Percentiles rank a stretch among this genome's conserved stretches.
These are phyloP conservation scores for Trematocara variabile DNA, from an alignment of 2,113 vertebrate genomes.

Conservation along the genomic window DNA sequence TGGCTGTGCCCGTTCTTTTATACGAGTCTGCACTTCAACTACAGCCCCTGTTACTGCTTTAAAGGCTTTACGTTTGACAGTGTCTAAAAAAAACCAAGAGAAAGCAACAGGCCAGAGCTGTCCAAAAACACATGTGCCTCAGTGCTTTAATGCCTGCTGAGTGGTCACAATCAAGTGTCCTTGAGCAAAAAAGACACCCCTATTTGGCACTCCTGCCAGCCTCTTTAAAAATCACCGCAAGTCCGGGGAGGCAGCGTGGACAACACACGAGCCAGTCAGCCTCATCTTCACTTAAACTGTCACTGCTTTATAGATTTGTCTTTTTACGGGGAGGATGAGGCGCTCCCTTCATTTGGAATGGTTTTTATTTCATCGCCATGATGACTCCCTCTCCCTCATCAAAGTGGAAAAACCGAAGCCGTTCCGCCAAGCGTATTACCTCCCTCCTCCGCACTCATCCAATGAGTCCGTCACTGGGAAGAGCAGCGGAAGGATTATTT, in stretches of 20 bases:
- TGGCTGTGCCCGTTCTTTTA: not conserved
- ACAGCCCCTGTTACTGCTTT: not conserved
- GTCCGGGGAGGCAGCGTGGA: not conserved
- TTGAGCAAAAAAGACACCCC: not conserved
- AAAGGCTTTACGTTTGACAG: not conserved
- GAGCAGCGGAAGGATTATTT: not conserved
- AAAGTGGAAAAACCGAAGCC: slow-evolving; percentile 1
- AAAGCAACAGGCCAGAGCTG: not conserved
- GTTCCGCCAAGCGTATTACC: not conserved
- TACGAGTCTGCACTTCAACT: not conserved
- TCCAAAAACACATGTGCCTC: not conserved
- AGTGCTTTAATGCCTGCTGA: not conserved
- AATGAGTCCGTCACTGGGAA: not conserved
- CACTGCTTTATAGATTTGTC: slow-evolving; percentile 8
- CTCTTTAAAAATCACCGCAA: not conserved
- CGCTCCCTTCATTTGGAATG: not conserved
- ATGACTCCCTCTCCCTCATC: not conserved
- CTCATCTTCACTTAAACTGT: not conserved
- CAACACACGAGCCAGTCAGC: not conserved
- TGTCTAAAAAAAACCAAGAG: not conserved
- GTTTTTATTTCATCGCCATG: not conserved
- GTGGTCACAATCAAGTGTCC: not conserved
- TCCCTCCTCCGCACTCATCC: not conserved
- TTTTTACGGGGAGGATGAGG: not conserved
- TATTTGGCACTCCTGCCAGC: not conserved